Evolutionary conservation across 2,888 invertebrate genomes (phyloP).

Genomic region (Gasteruption jaculator): DNA sequence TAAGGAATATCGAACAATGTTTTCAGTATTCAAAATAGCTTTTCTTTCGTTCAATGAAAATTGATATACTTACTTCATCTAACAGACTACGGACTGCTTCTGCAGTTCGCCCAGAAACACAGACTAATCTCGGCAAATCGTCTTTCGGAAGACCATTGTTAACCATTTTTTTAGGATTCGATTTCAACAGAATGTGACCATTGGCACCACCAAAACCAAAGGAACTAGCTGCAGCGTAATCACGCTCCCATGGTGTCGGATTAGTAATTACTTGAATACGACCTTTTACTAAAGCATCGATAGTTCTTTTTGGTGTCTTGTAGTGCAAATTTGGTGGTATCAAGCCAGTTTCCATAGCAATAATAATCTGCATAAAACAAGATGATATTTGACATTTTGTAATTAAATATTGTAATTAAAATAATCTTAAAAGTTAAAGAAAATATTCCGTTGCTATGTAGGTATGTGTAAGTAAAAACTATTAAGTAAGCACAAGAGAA

Average conservation of each 20-base stretch:
- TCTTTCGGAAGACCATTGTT: slow-evolving; percentile 63
- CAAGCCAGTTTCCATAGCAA: slow-evolving; percentile 74
- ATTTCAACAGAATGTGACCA: slow-evolving; percentile 66
- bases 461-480: too few relatives aligned
- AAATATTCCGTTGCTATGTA: too few relatives aligned
- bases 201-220: slow-evolving; percentile 94
- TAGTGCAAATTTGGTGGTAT: slow-evolving; percentile 87
- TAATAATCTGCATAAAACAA: slow-evolving; percentile 63
- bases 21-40: too few relatives aligned
- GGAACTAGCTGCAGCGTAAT: slow-evolving; percentile 76
- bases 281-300: slow-evolving; percentile 61
- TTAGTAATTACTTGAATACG: slow-evolving; percentile 71
- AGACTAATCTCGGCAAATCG: slow-evolving; percentile 68
- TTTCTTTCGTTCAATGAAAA: too few relatives aligned
- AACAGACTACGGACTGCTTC: slow-evolving; percentile 66
- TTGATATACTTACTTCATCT: slow-evolving; percentile 59
- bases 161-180: slow-evolving; percentile 59
- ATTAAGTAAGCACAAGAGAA: too few relatives aligned
- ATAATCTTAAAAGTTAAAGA: too few relatives aligned
- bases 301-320: slow-evolving; percentile 58
- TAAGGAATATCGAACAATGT: too few relatives aligned
- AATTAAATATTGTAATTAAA: too few relatives aligned
- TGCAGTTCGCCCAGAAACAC: slow-evolving; percentile 75
- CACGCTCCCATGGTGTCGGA: slow-evolving; percentile 66
- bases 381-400: too few relatives aligned